Base-by-base conservation (phyloP, 2,888 invertebrate genomes). In the Hofmannophila pseudospretella region DNA sequence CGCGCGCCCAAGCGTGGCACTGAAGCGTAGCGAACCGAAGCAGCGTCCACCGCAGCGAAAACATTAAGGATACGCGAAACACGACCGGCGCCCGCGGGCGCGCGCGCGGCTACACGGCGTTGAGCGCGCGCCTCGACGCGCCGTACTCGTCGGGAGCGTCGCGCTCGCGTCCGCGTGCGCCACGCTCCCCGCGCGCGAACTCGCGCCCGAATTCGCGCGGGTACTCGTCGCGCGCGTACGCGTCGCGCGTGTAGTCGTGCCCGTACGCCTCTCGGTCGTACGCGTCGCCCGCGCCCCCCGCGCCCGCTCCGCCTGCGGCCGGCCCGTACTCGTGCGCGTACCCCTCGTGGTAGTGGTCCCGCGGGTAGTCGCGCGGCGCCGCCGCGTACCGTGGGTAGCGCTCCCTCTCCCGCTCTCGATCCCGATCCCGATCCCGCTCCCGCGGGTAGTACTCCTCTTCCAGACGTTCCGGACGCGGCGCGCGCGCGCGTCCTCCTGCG, bases 91-190 rank as follows among this genome's bases (percentile, higher is more conserved):
- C n/a, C 45, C 8, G n/a, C 72, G 70, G 42, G 44, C 42, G n/a
- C 23, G 23, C n/a, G 2, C n/a, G 68, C 68, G 75, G 77, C 90
- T 92, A 93, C 78, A 93, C 92, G 73, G 92, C 93, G 81, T 93
- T 93, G 59, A 92, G 89, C 56, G 91, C 91, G 64, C 93, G 89
- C 44, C 92, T 88, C 56, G 92, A 90, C 27, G 91, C 88, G 45
- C 89, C 89, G 74, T 90, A 80, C 54, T 88, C 66, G 56, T 79
- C 86, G 36, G 85, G 79, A 48, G 62, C 52, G 42, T 53, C 51
- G 9, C 47, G 53, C 35, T 56, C 57, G 27, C 52, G 51, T 49
- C 89, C 85, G 57, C 62, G 90, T 76, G 49, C 88, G 84, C 70
- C 69, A 47, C 74, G 68, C 22, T 67, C 34, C 9, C 51, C 57